Percentiles rank a stretch among this genome's conserved stretches.
These are phyloP conservation scores for Corythoichthys intestinalis DNA, from an alignment of 2,113 vertebrate species.

Conservation along the genomic window DNA sequence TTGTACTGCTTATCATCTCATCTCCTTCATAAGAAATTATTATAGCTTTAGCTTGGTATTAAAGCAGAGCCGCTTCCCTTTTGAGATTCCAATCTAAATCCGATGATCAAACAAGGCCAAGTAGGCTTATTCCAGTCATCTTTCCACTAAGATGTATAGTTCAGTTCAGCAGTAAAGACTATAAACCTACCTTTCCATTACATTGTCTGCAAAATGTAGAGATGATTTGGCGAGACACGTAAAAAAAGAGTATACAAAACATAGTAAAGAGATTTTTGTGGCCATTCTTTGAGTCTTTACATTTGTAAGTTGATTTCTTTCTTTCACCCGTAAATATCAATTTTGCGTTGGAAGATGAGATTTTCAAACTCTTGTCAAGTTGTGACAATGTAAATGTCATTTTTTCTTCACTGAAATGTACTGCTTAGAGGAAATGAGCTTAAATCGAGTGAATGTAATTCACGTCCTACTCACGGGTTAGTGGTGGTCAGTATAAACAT, in stretches of 20 bases:
- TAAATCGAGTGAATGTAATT: not conserved
- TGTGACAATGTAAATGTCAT: too few species aligned
- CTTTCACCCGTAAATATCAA: too few species aligned
- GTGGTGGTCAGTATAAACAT: constrained; percentile 94
- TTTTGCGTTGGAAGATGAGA: too few species aligned
- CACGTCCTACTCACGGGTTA: constrained; percentile 81
- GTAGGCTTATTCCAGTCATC: not conserved
- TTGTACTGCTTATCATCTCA: not conserved
- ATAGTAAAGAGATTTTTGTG: too few species aligned
- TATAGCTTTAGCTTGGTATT: not conserved
- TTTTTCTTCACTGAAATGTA: not conserved
- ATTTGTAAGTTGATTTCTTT: too few species aligned
- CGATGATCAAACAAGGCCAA: constrained; percentile 4
- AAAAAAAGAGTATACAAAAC: too few species aligned
- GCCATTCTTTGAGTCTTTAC: too few species aligned
- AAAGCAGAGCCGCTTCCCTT: not conserved
- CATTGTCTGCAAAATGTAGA: not conserved
- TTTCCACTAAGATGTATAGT: not conserved
- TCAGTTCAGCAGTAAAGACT: not conserved
- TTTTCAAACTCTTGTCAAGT: too few species aligned
- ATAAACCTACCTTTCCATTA: not conserved
- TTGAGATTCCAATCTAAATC: constrained; percentile 2
- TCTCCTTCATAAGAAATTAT: not conserved
- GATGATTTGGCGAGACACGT: not conserved
- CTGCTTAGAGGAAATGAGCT: not conserved